Evolutionary conservation across 2,888 invertebrate species (phyloP).

Genomic region (Chrysolina oricalcia): DNA sequence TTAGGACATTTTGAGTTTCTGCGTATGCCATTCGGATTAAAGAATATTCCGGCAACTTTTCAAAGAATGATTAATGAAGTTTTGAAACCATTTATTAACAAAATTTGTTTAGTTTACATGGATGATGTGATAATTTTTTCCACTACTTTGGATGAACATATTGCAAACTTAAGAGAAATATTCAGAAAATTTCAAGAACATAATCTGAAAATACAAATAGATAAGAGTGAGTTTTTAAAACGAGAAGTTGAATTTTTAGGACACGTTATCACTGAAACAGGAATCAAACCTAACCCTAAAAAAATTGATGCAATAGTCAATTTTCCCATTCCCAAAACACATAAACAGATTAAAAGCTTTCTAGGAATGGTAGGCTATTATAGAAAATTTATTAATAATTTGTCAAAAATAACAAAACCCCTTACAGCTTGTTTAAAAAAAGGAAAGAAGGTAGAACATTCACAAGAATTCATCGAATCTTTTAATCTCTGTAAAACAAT

Average conservation of each 20-base stretch:
- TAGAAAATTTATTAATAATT: conserved; percentile 53
- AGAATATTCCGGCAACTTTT: no score
- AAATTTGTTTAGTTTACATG: conserved; percentile 21
- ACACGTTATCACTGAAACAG: conserved; percentile 62
- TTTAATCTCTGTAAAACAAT: no score
- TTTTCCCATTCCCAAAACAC: no score
- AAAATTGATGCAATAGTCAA: conserved; percentile 60
- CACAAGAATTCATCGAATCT: conserved; percentile 3
- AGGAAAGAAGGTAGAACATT: conserved; percentile 16
- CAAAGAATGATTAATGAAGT: no score
- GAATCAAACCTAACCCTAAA: conserved; percentile 62
- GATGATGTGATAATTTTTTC: conserved; percentile 23
- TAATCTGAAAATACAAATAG: conserved; percentile 59
- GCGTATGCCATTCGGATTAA: conserved; percentile 26
- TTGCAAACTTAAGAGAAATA: conserved; percentile 23
- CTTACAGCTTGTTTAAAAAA: conserved; percentile 18
- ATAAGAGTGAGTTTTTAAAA: conserved; percentile 58
- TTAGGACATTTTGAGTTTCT: no score
- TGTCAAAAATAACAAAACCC: conserved; percentile 51
- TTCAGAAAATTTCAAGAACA: conserved; percentile 26
- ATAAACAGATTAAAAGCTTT: no score
- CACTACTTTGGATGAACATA: not conserved
- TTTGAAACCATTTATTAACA: not conserved
- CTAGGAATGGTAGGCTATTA: no score
- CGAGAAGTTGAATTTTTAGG: conserved; percentile 62